A percentile compares a stretch with the other conserved stretches of the same genome.
Conservation (phyloP, 2,888 invertebrate genomes). For the Listrodromus nycthemerus region DNA sequence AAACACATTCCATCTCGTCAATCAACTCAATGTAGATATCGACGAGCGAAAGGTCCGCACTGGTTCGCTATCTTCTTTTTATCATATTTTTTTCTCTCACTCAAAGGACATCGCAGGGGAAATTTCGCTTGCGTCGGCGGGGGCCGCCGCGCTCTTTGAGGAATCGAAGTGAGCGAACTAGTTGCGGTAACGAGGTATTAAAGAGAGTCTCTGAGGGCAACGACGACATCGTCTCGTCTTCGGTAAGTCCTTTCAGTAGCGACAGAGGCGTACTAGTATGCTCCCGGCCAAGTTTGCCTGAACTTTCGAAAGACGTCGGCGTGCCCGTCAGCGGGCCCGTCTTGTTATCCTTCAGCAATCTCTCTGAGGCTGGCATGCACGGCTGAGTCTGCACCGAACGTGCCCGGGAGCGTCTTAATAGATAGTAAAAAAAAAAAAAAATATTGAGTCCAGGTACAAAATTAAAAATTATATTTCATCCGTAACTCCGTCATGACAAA, state of each 20-base stretch:
- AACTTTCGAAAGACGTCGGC: slow-evolving; percentile 30
- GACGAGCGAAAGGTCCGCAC: neutral
- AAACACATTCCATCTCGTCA: slow-evolving; percentile 24
- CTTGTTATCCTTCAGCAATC: slow-evolving; percentile 1
- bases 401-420: neutral
- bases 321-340: neutral
- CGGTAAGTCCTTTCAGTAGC: slow-evolving; percentile 17
- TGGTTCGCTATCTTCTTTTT: neutral
- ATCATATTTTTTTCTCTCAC: neutral
- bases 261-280: neutral
- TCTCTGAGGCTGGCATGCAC: neutral
- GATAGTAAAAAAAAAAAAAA: neutral
- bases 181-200: slow-evolving; percentile 51
- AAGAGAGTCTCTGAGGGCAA: slow-evolving; percentile 10
- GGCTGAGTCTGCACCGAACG: neutral
- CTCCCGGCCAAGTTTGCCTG: slow-evolving; percentile 9
- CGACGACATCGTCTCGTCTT: slow-evolving; percentile 11
- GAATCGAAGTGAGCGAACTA: slow-evolving; percentile 28
- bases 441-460: neutral
- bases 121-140: slow-evolving; percentile 13
- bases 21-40: neutral
- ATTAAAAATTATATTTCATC: neutral
- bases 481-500: neutral
- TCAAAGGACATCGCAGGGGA: slow-evolving; percentile 37
- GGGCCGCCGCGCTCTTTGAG: slow-evolving; percentile 6